These are phyloP conservation scores for Corythaeola cristata DNA, from an alignment of 2,113 vertebrate genomes.

Conservation along the genomic window DNA sequence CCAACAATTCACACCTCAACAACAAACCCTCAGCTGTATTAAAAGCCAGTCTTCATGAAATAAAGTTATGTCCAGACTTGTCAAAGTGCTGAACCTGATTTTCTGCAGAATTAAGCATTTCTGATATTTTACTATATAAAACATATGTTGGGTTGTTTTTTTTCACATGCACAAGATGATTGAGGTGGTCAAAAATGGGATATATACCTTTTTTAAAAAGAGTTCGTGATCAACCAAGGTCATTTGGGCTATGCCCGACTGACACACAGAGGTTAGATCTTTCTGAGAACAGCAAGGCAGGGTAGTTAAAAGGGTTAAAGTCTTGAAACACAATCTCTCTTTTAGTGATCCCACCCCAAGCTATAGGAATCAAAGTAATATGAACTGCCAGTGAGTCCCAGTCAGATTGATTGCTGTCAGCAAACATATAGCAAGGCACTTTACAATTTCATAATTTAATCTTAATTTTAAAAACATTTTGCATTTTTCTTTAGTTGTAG, in stretches of 20 bases:
- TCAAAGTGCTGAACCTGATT: background rate
- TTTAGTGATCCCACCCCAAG: background rate
- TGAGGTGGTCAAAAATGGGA: background rate
- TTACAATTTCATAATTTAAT: background rate
- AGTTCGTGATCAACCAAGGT: background rate
- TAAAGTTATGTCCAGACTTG: background rate
- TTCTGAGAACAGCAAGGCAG: background rate
- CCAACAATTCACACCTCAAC: background rate
- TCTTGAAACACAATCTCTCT: background rate
- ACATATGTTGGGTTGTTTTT: accelerated
- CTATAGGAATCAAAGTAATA: background rate
- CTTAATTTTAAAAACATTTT: background rate
- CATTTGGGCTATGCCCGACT: background rate
- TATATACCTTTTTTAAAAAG: background rate
- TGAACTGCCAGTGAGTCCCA: background rate
- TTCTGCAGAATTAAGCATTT: background rate
- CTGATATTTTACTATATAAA: background rate
- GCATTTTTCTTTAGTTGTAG: background rate
- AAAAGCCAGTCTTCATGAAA: background rate
- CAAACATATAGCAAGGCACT: background rate
- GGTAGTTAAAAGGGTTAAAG: background rate
- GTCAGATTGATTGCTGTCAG: background rate
- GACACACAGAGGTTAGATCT: background rate
- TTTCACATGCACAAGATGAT: background rate
- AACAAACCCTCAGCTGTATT: background rate